Percentiles rank a stretch among this genome's conserved stretches.
phyloP scores from a whole-genome alignment of 2,888 invertebrate species.

The Eupithecia pulchellata region DNA sequence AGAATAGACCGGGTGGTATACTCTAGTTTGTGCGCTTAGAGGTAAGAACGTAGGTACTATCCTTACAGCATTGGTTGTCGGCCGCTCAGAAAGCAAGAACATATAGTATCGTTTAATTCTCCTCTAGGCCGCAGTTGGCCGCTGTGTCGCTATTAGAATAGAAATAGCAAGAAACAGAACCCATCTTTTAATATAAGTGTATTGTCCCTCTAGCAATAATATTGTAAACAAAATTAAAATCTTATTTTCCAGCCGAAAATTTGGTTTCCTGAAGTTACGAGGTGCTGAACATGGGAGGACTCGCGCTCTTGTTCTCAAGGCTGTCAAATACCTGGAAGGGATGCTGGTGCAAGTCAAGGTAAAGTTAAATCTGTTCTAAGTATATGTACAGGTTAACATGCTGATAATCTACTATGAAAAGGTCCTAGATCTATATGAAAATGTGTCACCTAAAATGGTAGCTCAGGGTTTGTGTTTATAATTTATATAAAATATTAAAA shows the following conservation, averaged over 20 bases:
- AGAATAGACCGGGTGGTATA: background rate
- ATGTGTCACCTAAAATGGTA: background rate
- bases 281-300: slow-evolving; percentile 92
- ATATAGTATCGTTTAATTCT: background rate
- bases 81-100: background rate
- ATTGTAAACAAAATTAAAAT: background rate
- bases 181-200: background rate
- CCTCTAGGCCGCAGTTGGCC: background rate
- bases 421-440: background rate
- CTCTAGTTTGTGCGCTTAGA: background rate
- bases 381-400: background rate
- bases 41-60: background rate
- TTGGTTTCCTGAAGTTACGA: slow-evolving; percentile 94
- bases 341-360: slow-evolving; percentile 92
- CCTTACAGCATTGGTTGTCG: background rate
- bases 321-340: slow-evolving; percentile 93
- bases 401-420: no score
- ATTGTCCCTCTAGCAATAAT: background rate
- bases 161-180: background rate
- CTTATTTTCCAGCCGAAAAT: slow-evolving; percentile 90
- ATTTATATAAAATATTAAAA: background rate
- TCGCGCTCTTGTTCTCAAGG: slow-evolving; percentile 92
- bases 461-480: background rate
- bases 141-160: background rate
- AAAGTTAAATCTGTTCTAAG: slow-evolving; percentile 25